These are phyloP conservation scores for Masticophis lateralis DNA, from an alignment of 2,797 vertebrate genomes.

Conservation along the genomic window DNA sequence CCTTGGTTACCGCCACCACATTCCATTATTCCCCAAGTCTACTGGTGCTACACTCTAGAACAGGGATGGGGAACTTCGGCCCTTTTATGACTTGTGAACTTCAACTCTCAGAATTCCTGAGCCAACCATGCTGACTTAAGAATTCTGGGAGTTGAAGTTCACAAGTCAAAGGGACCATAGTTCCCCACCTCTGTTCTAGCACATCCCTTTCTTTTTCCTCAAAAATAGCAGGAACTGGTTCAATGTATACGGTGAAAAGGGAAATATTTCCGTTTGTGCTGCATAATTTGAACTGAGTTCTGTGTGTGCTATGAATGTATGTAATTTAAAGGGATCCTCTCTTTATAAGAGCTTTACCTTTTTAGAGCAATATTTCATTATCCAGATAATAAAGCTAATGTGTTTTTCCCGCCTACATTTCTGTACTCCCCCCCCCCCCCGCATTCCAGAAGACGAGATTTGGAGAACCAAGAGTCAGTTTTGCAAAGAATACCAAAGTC, in stretches of 20 bases:
- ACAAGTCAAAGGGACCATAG: neutral
- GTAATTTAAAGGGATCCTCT: neutral
- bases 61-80: neutral
- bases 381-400: neutral
- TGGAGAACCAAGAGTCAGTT: slow-evolving; percentile 40
- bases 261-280: neutral
- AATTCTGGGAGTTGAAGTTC: neutral
- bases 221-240: neutral
- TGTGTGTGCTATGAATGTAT: neutral
- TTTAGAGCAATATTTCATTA: neutral
- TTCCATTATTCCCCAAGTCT: neutral
- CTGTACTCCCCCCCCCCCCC: neutral
- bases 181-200: neutral
- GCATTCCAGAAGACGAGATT: slow-evolving; percentile 62
- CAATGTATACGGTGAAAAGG: neutral
- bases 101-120: neutral
- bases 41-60: neutral
- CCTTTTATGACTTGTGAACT: neutral
- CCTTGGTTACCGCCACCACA: neutral
- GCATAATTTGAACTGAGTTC: neutral
- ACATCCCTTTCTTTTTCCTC: neutral
- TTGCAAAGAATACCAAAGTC: slow-evolving; percentile 46
- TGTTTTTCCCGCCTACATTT: neutral
- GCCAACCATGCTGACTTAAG: neutral
- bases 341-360: neutral